These are phyloP conservation scores for Cyanoramphus novaezelandiae DNA, from an alignment of 2,113 vertebrate genomes.

Conservation along the genomic window DNA sequence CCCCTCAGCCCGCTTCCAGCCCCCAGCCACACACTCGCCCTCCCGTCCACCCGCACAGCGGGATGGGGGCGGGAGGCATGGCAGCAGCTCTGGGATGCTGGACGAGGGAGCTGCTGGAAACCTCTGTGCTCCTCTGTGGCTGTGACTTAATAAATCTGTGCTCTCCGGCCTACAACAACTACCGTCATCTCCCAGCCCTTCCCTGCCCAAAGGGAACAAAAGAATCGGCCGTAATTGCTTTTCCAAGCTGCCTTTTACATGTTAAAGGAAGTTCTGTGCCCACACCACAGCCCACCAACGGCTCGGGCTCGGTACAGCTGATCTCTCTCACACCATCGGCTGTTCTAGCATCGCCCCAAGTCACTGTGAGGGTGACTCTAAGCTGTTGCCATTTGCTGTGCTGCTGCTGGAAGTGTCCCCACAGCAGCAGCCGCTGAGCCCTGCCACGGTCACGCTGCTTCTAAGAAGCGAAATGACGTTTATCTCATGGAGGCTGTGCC, in stretches of 20 bases:
- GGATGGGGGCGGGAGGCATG: neutral
- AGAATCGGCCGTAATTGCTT: neutral
- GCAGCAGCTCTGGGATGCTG: slow-evolving; percentile 59
- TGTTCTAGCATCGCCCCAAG: neutral
- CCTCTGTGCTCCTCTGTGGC: neutral
- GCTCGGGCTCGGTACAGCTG: neutral
- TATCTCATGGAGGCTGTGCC: neutral
- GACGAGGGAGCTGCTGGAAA: slow-evolving; percentile 67
- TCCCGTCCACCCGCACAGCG: fast-evolving
- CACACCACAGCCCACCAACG: neutral
- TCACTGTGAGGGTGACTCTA: fast-evolving
- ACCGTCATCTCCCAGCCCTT: neutral
- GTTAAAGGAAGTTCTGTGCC: neutral
- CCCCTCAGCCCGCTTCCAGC: neutral
- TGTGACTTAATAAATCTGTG: neutral
- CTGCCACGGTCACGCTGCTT: neutral
- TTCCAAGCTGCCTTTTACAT: neutral
- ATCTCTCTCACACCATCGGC: neutral
- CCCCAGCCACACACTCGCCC: neutral
- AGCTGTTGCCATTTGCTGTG: neutral
- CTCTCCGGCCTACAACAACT: neutral
- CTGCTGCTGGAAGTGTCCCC: neutral
- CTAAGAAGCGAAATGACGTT: neutral
- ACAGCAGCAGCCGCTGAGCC: neutral
- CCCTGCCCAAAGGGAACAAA: neutral